A percentile compares a stretch with the other conserved stretches of the same genome.
Evolutionary conservation across 2,113 vertebrate species (phyloP).

Genomic region (Camelus bactrianus): DNA sequence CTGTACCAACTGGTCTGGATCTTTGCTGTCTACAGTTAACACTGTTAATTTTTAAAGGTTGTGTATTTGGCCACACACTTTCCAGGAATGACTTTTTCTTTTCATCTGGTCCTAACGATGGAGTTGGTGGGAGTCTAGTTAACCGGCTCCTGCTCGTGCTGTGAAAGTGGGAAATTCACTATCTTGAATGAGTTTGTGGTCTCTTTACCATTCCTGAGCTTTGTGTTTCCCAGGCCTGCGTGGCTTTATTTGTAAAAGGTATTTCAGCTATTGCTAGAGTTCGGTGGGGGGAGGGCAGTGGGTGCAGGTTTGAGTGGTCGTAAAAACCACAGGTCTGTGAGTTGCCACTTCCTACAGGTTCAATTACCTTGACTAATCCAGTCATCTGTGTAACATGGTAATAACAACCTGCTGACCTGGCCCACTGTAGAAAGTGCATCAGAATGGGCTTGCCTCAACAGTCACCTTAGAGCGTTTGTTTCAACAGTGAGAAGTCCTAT

Average conservation of each 20-base stretch:
- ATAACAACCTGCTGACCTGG: slow-evolving; percentile 64
- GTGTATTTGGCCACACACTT: neutral
- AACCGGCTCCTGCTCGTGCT: neutral
- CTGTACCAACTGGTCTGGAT: neutral
- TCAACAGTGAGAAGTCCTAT: slow-evolving; percentile 28
- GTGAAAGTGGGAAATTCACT: neutral
- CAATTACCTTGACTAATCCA: slow-evolving; percentile 73
- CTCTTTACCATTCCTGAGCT: neutral
- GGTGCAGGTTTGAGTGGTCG: neutral
- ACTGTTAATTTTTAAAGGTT: neutral
- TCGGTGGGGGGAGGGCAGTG: neutral
- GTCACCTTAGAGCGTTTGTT: neutral
- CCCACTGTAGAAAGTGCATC: slow-evolving; percentile 32
- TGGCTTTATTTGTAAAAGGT: neutral
- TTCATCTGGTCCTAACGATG: neutral
- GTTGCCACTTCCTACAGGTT: slow-evolving; percentile 65
- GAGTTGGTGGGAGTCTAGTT: neutral
- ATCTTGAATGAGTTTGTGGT: neutral
- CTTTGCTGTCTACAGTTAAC: neutral
- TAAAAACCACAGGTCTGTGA: slow-evolving; percentile 42
- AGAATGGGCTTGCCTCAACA: slow-evolving; percentile 15
- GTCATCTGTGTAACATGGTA: slow-evolving; percentile 70
- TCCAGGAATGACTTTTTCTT: neutral
- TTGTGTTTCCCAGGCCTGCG: neutral
- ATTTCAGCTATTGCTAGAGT: neutral